Evolutionary conservation across 1,140 invertebrate genomes (phyloP), one percentile per base, ranked within the genome.

Genomic region (Arion vulgaris): DNA sequence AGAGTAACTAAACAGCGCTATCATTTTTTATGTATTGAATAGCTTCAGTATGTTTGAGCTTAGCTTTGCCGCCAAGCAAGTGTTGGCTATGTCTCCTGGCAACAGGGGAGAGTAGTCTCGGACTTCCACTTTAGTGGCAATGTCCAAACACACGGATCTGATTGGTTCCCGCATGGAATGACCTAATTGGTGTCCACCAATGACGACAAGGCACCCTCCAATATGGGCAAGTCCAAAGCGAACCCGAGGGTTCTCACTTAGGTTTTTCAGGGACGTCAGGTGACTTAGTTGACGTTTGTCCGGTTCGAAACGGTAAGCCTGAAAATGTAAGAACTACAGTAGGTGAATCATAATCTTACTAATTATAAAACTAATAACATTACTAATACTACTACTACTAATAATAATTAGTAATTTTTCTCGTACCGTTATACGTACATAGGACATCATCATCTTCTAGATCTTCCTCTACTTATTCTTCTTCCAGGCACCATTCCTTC

Each of bases 101-200:
- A 81, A 51, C 71, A 81, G 38, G 69, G 80, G 80, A 26, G 80
- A 81, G 71, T 81, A 81, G n/a, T 81, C 80, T 7, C 51, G 23
- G 0, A 81, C 80, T 51, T 81, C 80, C 80, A 66, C 34, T 36
- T 81, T 81, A 45, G 80, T 53, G 13, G 80, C 80, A 34, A 81
- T 81, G 80, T 81, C 80, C 51, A 81, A 39, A 57, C 80, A 81
- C n/a, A 81, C 80, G 28, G 80, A 81, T 62, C 80, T 51, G 41
- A 81, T 62, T 51, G 80, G 80, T 51, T 81, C 80, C 23, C 57
- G 80, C 57, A 57, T 74, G 69, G 41, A 45, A 45, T 73, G 80
- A 28, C 80, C 80, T 34, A 81, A 45, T 26, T 74, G 80, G n/a
- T 81, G 80, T 0, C 80, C 80, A 36, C 80, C 80, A 28, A 73